Evolutionary conservation across 2,888 invertebrate genomes (phyloP), one percentile per base, ranked within the genome.

Genomic region (Rotaria magnacalcarata): DNA sequence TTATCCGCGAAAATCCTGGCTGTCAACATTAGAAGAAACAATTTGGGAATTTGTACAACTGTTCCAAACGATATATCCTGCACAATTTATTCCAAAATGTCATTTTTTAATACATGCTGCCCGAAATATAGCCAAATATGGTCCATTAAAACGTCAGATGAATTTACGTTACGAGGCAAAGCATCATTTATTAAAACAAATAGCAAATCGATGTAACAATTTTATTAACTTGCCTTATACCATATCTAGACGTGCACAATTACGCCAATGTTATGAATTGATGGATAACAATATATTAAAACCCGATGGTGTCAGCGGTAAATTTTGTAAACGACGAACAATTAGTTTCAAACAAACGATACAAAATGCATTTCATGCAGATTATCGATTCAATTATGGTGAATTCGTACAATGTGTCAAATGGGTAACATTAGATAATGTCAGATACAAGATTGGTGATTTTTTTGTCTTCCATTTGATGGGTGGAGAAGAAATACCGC

Each of bases 131-230:
- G 8, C 58, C 10, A 58, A 58, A 58, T 58, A 58, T 58, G 58
- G 58, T 58, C 58, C 58, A 58, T n/a, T 58, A n/a, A n/a, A 58
- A 7, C 58, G 58, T 7, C 58, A 58, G 24, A 58, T 58, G 58
- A 58, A 58, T 58, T 58, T 58, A n/a, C 58, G 58, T 58, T 58
- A 58, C 21, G 58, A 58, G 10, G 11, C 58, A 5, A 58, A 58
- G n/a, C 58, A 58, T 58, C 58, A 58, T 58, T n/a, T 58, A n/a
- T 58, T 58, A 58, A 58, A 58, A 58, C 11, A 58, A n/a, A 58
- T 58, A 7, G 58, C 58, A n/a, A 58, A n/a, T 58, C 11, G 58
- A 58, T 58, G 58, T 58, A 58, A 58, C 24, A 58, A 58, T 58
- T 58, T 19, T 21, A 58, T 58, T n/a, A 58, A 58, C 24, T 58